These are phyloP conservation scores for Hydrozoanthus gracilis DNA, from an alignment of 92 coral and sea anemone genomes.

Conservation along the genomic window DNA sequence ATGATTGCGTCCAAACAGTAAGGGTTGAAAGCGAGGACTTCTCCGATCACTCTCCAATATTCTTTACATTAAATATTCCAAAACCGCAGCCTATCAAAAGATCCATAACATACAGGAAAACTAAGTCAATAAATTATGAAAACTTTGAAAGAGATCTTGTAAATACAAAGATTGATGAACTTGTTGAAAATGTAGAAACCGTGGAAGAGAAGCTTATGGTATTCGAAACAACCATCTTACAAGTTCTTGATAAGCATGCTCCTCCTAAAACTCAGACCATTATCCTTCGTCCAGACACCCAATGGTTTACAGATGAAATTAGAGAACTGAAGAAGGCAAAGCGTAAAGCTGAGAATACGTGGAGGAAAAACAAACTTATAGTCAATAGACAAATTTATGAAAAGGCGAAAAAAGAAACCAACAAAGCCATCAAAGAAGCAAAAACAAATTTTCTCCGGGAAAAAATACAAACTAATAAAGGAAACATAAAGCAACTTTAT, in stretches of 20 bases:
- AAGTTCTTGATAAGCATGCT: neutral
- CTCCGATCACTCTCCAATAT: neutral
- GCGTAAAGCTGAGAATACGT: neutral
- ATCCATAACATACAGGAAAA: neutral
- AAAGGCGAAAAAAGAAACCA: neutral
- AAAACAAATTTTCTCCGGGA: neutral
- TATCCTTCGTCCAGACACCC: neutral
- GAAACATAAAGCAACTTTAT: neutral
- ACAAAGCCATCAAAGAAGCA: neutral
- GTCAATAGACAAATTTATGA: neutral
- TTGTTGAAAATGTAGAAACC: neutral
- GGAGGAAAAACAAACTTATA: neutral
- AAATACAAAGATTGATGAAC: neutral
- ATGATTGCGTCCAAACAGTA: neutral
- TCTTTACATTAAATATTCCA: neutral
- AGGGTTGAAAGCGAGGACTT: constrained; percentile 1
- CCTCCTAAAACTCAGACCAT: neutral
- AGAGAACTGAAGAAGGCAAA: neutral
- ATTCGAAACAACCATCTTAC: neutral
- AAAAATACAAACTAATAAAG: neutral
- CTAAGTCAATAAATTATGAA: neutral
- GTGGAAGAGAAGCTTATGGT: neutral
- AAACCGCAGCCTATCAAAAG: neutral
- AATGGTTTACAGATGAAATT: neutral
- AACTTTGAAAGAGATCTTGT: neutral